Evolutionary conservation across 2,888 invertebrate genomes (phyloP).

Genomic region (Anthrax anthrax): DNA sequence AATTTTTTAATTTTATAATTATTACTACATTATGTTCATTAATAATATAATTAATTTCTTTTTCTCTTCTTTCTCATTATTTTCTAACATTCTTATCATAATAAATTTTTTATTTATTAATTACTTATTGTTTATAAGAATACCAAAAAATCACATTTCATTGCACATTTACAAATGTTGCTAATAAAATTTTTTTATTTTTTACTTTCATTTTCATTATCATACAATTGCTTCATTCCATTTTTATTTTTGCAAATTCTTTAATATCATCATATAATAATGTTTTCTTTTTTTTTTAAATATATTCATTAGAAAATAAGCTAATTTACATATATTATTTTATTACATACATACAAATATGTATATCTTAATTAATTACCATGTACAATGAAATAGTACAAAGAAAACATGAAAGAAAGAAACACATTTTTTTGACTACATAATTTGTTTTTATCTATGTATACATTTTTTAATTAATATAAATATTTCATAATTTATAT

Average conservation of each 20-base stretch:
- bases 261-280: not conserved
- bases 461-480: too few species aligned
- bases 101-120: not conserved
- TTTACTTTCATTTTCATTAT: not conserved
- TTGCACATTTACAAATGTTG: slow-evolving; percentile 11
- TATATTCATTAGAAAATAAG: not conserved
- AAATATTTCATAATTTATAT: too few species aligned
- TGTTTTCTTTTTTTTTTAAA: not conserved
- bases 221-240: not conserved
- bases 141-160: slow-evolving; percentile 12
- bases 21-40: too few species aligned
- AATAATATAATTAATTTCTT: too few species aligned
- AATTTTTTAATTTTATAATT: not conserved
- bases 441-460: too few species aligned
- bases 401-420: too few species aligned
- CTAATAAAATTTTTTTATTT: not conserved
- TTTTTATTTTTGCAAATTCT: not conserved
- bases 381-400: not conserved
- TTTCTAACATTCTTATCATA: too few species aligned
- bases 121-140: slow-evolving; percentile 7
- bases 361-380: not conserved
- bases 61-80: too few species aligned
- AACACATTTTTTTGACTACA: too few species aligned
- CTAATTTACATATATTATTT: not conserved
- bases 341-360: not conserved